Percentiles rank a stretch among this genome's conserved stretches.
These are phyloP conservation scores for Anguilla megastoma DNA, from an alignment of 2,797 vertebrate genomes.

Conservation along the genomic window DNA sequence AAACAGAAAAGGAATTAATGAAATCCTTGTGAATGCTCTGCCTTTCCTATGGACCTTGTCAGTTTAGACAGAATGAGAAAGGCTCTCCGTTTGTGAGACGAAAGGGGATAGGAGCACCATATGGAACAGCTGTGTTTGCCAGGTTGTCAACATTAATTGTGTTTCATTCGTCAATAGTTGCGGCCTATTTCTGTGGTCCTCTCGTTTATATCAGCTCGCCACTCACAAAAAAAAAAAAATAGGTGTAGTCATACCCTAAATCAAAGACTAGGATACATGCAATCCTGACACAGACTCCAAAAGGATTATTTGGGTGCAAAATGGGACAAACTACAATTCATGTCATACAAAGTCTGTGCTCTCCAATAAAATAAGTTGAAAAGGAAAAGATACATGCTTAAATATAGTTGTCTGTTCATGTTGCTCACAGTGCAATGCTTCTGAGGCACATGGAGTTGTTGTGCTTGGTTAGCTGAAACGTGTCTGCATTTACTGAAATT, in stretches of 20 bases:
- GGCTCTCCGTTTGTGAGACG: slow-evolving; percentile 50
- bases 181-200: slow-evolving; percentile 41
- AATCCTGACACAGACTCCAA: background rate
- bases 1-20: slow-evolving; percentile 25
- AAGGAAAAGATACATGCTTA: no score
- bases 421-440: no score
- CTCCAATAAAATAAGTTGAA: no score
- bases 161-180: slow-evolving; percentile 44
- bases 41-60: slow-evolving; percentile 32
- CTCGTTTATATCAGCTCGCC: background rate
- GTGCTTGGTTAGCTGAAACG: no score
- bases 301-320: no score
- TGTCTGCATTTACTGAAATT: no score
- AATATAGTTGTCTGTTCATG: no score
- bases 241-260: background rate
- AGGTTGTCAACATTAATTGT: slow-evolving; percentile 48
- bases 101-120: slow-evolving; percentile 35
- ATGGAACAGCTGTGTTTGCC: slow-evolving; percentile 52
- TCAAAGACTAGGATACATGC: background rate
- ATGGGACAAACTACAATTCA: no score
- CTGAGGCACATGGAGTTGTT: no score
- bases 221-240: background rate
- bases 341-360: no score
- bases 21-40: slow-evolving; percentile 32
- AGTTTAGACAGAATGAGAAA: slow-evolving; percentile 34